A percentile compares a stretch with the other conserved stretches of the same genome.
These are phyloP conservation scores for Mandrillus leucophaeus DNA, from an alignment of 2,113 vertebrate genomes.

Conservation along the genomic window DNA sequence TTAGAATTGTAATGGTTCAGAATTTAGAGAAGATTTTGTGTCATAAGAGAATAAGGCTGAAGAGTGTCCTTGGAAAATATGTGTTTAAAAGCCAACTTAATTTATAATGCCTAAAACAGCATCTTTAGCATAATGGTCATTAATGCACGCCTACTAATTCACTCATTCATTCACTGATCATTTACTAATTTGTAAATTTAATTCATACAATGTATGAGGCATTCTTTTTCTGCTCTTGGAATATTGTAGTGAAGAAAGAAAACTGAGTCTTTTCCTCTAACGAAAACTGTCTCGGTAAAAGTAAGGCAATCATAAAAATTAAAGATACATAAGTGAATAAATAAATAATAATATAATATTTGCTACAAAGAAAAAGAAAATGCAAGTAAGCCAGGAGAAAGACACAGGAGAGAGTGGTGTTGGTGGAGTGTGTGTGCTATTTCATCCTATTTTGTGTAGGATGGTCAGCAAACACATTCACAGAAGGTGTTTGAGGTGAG, in stretches of 20 bases:
- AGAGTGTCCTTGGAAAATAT: background rate
- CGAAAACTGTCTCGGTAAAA: background rate
- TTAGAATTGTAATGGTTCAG: background rate
- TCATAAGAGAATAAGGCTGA: background rate
- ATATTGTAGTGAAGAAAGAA: background rate
- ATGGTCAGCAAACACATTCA: too few relatives aligned
- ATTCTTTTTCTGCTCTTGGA: background rate
- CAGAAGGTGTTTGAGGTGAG: background rate
- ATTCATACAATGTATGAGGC: background rate
- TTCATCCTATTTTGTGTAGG: background rate
- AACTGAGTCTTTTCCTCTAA: background rate
- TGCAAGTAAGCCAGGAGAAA: background rate
- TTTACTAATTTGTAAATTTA: background rate
- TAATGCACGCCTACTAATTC: background rate
- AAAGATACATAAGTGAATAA: background rate
- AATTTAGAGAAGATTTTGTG: background rate
- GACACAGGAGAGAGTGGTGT: background rate
- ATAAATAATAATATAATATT: background rate
- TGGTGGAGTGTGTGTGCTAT: background rate
- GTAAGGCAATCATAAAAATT: background rate
- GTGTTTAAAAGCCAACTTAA: background rate
- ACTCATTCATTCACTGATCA: background rate
- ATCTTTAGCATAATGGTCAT: background rate
- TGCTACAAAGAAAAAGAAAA: background rate
- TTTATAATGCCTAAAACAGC: background rate